Evolutionary conservation across 2,797 vertebrate genomes (phyloP).

Genomic region (Rallus crepitans): DNA sequence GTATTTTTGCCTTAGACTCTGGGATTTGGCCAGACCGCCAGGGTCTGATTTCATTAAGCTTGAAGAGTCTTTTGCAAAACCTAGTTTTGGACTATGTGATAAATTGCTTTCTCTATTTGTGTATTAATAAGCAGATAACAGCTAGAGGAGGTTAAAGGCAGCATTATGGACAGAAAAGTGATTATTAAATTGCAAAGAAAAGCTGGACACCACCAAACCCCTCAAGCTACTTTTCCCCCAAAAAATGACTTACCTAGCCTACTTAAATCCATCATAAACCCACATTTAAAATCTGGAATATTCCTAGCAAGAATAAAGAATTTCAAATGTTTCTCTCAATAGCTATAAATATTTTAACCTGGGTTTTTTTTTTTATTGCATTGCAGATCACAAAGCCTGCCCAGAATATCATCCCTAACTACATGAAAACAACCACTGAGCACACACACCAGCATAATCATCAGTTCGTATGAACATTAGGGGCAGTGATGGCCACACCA

Average conservation of each 20-base stretch:
- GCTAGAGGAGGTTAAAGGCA: background rate
- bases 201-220: background rate
- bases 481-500: background rate
- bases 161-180: background rate
- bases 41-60: conserved; percentile 1
- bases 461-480: background rate
- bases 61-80: conserved; percentile 9
- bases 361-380: background rate
- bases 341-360: background rate
- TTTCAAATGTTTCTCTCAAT: background rate
- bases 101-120: background rate
- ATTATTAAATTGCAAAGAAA: background rate
- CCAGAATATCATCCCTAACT: background rate
- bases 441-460: background rate
- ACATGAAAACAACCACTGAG: background rate
- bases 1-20: background rate
- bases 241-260: background rate
- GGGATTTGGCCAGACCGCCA: background rate
- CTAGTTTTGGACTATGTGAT: background rate
- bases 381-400: background rate
- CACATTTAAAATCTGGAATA: background rate
- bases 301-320: background rate
- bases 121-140: background rate
- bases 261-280: background rate
- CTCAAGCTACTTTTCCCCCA: too few species aligned